Percentiles rank a stretch among this genome's conserved stretches.
Conservation (phyloP, 2,113 vertebrate species). For the Pavo muticus region DNA sequence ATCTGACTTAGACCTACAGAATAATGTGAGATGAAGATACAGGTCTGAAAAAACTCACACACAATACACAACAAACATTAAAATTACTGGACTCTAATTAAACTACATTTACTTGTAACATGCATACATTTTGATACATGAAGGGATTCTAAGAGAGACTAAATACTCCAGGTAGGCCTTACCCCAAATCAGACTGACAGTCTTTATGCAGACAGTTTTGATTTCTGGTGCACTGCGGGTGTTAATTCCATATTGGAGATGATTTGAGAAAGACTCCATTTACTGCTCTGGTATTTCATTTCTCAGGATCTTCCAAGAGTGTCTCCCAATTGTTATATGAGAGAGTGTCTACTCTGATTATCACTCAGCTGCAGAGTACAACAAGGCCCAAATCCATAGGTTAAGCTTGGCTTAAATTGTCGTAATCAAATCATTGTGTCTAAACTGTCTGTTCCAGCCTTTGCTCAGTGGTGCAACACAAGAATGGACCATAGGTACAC, state of each 20-base stretch:
- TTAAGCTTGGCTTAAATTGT: slow-evolving; percentile 22
- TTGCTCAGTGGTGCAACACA: background rate
- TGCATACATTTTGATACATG: background rate
- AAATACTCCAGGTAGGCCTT: background rate
- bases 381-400: background rate
- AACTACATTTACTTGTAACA: background rate
- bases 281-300: background rate
- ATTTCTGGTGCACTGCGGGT: too few relatives aligned
- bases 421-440: background rate
- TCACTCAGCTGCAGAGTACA: background rate
- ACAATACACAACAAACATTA: background rate
- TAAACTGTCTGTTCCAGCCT: background rate
- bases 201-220: background rate
- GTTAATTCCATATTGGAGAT: background rate
- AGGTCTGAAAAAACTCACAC: background rate
- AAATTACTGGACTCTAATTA: background rate
- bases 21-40: background rate
- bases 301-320: background rate
- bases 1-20: background rate
- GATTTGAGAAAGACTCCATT: background rate
- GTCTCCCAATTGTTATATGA: background rate
- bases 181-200: background rate
- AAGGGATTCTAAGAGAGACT: background rate
- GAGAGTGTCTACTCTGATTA: background rate
- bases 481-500: slow-evolving; percentile 15